A percentile compares a stretch with the other conserved stretches of the same genome.
Conservation (phyloP, 2,113 vertebrate genomes). For the western clawed frog (Xenopus tropicalis) region UCB_Xtro_10.0 CM004445.2:77413001-77413500, state of each 20-base stretch:
- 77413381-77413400: conserved; percentile 17
- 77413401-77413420: conserved; percentile 13
- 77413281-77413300: conserved; percentile 17
- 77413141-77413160: background rate
- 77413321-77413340: conserved; percentile 22
- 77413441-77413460: background rate
- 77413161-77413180: conserved; percentile 3
- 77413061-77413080: too few species aligned
- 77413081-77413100: too few species aligned
- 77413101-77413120: too few species aligned
- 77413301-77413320: conserved; percentile 38
- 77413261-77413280: background rate
- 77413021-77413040: too few species aligned
- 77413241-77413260: conserved; percentile 3
- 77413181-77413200: background rate
- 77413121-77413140: too few species aligned
- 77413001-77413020: too few species aligned
- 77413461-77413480: conserved; percentile 15
- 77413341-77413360: conserved; percentile 31
- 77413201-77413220: conserved; percentile 22
- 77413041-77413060: too few species aligned
- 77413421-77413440: conserved; percentile 25
- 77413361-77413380: conserved; percentile 28
- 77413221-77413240: conserved; percentile 1
- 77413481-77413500: conserved; percentile 32